Evolutionary conservation across 1,140 invertebrate genomes (phyloP).

Genomic region (Parapsyche elsis): DNA sequence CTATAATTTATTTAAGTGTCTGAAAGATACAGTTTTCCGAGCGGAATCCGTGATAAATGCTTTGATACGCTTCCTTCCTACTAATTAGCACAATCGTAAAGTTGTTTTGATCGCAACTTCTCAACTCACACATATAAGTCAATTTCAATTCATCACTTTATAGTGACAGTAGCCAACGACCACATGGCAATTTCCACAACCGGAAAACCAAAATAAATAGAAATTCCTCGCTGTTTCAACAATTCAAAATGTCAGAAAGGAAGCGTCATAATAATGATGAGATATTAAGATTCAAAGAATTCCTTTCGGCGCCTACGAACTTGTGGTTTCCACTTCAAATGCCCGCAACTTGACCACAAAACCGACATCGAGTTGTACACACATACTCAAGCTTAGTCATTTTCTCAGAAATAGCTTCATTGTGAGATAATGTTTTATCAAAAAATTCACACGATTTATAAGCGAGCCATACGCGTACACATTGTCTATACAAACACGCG

Average conservation of each 20-base stretch:
- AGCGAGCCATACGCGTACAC: too few relatives aligned
- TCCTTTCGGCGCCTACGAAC: neutral
- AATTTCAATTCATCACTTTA: too few relatives aligned
- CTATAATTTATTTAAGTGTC: too few relatives aligned
- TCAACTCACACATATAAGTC: too few relatives aligned
- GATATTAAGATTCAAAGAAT: constrained; percentile 5
- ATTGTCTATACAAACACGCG: too few relatives aligned
- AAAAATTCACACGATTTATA: neutral
- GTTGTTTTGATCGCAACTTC: too few relatives aligned
- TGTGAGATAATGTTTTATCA: neutral
- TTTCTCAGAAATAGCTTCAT: neutral
- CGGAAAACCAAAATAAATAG: neutral
- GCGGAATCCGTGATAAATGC: too few relatives aligned
- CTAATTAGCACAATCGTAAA: too few relatives aligned
- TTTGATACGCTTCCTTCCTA: too few relatives aligned
- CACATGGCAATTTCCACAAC: constrained; percentile 1
- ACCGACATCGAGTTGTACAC: neutral
- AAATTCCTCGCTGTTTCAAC: neutral
- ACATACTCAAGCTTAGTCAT: neutral
- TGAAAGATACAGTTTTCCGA: too few relatives aligned
- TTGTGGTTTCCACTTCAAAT: neutral
- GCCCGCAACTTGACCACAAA: constrained; percentile 9
- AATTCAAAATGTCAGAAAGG: neutral
- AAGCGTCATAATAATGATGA: neutral
- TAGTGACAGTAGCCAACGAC: too few relatives aligned